A percentile compares a stretch with the other conserved stretches of the same genome.
Evolutionary conservation across 2,113 vertebrate species (phyloP).

Genomic region (Ctenodactylus gundi): DNA sequence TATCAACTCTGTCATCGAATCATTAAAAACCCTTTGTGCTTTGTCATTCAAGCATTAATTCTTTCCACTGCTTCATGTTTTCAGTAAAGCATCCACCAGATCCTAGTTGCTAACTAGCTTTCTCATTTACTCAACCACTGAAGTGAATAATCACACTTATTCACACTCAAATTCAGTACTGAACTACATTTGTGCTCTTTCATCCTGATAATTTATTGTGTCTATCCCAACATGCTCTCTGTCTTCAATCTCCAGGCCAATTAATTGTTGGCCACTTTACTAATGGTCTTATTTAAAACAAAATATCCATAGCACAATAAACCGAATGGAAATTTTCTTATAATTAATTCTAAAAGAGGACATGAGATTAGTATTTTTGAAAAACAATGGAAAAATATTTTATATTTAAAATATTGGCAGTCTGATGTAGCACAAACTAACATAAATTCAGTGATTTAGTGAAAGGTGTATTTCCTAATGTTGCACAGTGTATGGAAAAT

Average conservation of each 20-base stretch:
- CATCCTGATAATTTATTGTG: background rate
- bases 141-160: background rate
- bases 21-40: too few relatives aligned
- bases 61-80: background rate
- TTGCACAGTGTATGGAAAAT: background rate
- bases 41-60: background rate
- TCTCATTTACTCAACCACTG: background rate
- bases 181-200: background rate
- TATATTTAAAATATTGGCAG: background rate
- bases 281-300: background rate
- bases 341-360: background rate
- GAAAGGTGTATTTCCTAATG: background rate
- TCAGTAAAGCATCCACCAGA: background rate
- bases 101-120: background rate
- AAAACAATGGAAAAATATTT: background rate
- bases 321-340: background rate
- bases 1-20: too few relatives aligned
- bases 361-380: background rate
- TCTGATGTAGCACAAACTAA: background rate
- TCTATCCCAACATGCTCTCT: background rate
- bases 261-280: background rate
- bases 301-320: background rate
- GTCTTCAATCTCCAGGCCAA: background rate
- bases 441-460: background rate
- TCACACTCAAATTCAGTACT: background rate